Conservation (phyloP, 2,113 vertebrate species). For the Corvus moneduloides region DNA sequence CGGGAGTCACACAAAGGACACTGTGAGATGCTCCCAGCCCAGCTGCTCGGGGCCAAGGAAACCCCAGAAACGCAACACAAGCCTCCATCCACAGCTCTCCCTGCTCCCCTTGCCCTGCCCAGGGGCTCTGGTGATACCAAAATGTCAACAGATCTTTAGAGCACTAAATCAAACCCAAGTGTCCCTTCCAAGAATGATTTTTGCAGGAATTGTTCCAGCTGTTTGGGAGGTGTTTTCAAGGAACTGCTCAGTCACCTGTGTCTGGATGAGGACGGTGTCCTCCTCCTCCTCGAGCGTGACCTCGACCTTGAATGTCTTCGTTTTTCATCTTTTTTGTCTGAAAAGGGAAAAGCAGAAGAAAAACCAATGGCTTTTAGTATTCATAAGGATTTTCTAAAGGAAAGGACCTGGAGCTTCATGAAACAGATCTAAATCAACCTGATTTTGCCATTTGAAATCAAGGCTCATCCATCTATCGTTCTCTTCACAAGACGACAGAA, state of each 20-base stretch:
- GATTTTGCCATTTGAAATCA: background rate
- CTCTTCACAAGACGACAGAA: background rate
- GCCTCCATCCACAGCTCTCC: background rate
- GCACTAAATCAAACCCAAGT: background rate
- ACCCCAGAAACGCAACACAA: accelerated
- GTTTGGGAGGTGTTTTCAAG: background rate
- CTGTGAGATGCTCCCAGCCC: accelerated
- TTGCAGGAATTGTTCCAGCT: background rate
- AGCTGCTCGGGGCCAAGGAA: background rate
- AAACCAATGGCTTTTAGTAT: accelerated
- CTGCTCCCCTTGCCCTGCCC: no score
- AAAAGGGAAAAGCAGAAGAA: background rate
- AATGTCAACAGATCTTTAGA: accelerated
- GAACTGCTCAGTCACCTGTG: slow-evolving; percentile 78
- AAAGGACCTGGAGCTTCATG: background rate
- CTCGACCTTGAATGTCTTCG: slow-evolving; percentile 90
- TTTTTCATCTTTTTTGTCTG: slow-evolving; percentile 97
- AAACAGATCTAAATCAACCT: background rate
- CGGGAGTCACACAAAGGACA: accelerated
- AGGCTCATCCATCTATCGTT: background rate
- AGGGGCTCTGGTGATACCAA: no score
- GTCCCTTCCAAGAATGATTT: background rate
- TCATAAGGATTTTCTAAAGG: background rate
- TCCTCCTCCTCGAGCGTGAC: slow-evolving; percentile 88
- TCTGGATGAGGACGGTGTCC: slow-evolving; percentile 91